Conservation (phyloP, 2,888 invertebrate genomes). For the Brenthis ino region DNA sequence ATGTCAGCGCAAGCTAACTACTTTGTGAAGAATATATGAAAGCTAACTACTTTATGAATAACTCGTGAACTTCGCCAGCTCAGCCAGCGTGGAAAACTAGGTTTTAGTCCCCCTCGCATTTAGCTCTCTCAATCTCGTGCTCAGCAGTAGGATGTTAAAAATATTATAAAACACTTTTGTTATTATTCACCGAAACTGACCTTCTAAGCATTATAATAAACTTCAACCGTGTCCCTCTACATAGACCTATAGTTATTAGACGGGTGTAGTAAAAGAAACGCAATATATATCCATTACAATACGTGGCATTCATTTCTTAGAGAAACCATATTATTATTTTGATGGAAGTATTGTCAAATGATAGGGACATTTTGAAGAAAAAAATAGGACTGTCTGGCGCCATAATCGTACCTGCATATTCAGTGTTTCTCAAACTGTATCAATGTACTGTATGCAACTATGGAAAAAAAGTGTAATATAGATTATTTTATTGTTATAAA, state of each 20-base stretch:
- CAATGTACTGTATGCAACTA: not conserved
- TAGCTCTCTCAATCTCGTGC: too few relatives aligned
- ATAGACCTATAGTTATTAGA: conserved; percentile 1
- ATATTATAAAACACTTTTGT: too few relatives aligned
- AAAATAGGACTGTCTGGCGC: conserved; percentile 65
- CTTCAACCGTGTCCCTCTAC: conserved; percentile 1
- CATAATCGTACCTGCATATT: conserved; percentile 55
- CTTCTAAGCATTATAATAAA: not conserved
- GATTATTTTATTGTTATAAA: not conserved
- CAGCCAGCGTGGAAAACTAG: too few relatives aligned
- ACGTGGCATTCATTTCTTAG: conserved; percentile 29
- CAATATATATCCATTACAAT: conserved; percentile 28
- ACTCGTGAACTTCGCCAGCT: too few relatives aligned
- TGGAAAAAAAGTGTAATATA: too few relatives aligned
- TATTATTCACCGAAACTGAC: not conserved
- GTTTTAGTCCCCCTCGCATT: too few relatives aligned
- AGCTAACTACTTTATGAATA: too few relatives aligned
- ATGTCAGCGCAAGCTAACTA: too few relatives aligned
- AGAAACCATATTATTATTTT: conserved; percentile 45
- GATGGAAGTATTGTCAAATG: conserved; percentile 51
- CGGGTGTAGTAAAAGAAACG: conserved; percentile 13
- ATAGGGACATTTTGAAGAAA: conserved; percentile 50
- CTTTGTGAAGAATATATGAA: too few relatives aligned
- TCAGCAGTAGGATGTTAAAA: too few relatives aligned
- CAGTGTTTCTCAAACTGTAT: conserved; percentile 52